Conservation (phyloP, 1,140 invertebrate species). For the Lepidurus apus region DNA sequence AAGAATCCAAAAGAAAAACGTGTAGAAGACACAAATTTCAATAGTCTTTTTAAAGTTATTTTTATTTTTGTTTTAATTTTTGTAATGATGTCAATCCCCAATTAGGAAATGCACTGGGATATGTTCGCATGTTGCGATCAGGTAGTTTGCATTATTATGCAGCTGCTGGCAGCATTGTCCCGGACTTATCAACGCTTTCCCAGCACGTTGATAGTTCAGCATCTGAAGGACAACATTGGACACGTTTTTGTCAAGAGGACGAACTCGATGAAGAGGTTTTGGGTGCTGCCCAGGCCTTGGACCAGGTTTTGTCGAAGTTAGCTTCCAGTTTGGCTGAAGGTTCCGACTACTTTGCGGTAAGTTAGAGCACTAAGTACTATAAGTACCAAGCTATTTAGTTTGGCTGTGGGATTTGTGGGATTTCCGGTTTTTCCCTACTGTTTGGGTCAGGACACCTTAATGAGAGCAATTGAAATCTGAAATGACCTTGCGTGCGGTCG, state of each 20-base stretch:
- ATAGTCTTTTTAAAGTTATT: neutral
- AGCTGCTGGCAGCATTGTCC: conserved; percentile 73
- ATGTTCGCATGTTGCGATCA: conserved; percentile 87
- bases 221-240: conserved; percentile 42
- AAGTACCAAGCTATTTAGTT: no score
- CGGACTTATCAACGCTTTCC: conserved; percentile 67
- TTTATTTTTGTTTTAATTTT: conserved; percentile 30
- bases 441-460: neutral
- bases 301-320: conserved; percentile 69
- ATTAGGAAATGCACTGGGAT: conserved; percentile 88
- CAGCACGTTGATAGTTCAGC: conserved; percentile 54
- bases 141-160: conserved; percentile 88
- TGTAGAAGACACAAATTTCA: neutral
- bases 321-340: conserved; percentile 83
- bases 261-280: conserved; percentile 3
- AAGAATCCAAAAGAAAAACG: conserved; percentile 21
- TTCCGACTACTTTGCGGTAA: conserved; percentile 87
- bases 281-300: conserved; percentile 62
- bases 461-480: neutral
- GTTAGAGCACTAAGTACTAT: neutral
- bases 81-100: conserved; percentile 26
- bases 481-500: conserved; percentile 36
- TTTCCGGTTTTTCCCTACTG: no score
- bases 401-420: no score
- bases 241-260: neutral